Percentiles rank a stretch among this genome's conserved stretches.
phyloP scores from a whole-genome alignment of 1,140 invertebrate genomes.

The Papilio dardanus region DNA sequence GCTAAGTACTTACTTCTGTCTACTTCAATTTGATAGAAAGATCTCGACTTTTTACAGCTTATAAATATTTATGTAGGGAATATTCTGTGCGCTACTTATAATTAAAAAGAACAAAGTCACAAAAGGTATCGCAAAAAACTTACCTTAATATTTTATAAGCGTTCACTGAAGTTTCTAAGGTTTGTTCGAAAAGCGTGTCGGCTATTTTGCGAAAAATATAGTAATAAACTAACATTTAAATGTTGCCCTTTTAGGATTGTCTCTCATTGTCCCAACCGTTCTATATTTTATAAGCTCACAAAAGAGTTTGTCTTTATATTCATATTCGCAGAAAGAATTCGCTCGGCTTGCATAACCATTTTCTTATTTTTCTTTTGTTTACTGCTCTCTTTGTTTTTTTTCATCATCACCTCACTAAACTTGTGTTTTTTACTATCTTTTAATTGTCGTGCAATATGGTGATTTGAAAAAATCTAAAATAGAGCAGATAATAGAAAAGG shows the following conservation, averaged over 20 bases:
- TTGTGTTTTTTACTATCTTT: conserved; percentile 25
- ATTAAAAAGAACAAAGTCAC: conserved; percentile 51
- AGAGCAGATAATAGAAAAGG: conserved; percentile 31
- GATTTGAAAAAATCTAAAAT: conserved; percentile 38
- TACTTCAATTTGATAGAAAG: conserved; percentile 7
- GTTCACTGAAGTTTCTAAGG: conserved; percentile 49
- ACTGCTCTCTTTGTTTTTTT: conserved; percentile 37
- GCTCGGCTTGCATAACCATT: conserved; percentile 61
- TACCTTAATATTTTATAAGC: conserved; percentile 56
- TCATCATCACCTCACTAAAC: no score
- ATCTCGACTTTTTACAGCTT: conserved; percentile 10
- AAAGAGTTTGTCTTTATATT: conserved; percentile 66
- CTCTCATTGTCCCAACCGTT: conserved; percentile 55
- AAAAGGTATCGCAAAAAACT: conserved; percentile 58
- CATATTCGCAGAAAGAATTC: conserved; percentile 71
- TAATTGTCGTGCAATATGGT: conserved; percentile 31
- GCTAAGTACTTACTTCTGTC: neutral
- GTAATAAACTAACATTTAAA: conserved; percentile 57
- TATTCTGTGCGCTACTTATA: conserved; percentile 56
- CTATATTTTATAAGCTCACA: conserved; percentile 58
- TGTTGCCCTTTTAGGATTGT: conserved; percentile 60
- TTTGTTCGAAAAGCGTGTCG: conserved; percentile 50
- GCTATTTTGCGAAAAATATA: conserved; percentile 46
- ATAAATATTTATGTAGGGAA: conserved; percentile 28
- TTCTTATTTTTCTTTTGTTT: conserved; percentile 40